A percentile compares a stretch with the other conserved stretches of the same genome.
These are phyloP conservation scores for Aethes cnicana DNA, from an alignment of 2,888 invertebrate species.

Conservation along the genomic window DNA sequence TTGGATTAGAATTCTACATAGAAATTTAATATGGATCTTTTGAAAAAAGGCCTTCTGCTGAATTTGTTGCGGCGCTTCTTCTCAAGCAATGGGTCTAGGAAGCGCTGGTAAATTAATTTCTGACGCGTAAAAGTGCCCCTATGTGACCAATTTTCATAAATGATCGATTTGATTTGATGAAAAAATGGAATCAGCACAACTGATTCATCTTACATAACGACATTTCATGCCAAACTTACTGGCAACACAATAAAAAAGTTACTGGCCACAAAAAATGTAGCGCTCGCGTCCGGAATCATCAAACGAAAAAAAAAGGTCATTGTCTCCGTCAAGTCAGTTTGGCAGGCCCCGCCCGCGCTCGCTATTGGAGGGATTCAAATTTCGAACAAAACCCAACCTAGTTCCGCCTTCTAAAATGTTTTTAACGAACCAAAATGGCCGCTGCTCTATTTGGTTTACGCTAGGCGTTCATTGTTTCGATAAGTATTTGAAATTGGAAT, in stretches of 20 bases:
- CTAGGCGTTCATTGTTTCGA: conserved; percentile 52
- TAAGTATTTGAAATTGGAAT: conserved; percentile 43
- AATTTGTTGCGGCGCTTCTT: too few species aligned
- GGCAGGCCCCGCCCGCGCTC: conserved; percentile 78
- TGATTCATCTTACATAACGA: too few species aligned
- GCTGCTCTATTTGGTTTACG: conserved; percentile 72
- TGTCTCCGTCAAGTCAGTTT: conserved; percentile 76
- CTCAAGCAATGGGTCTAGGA: too few species aligned
- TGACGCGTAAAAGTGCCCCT: too few species aligned
- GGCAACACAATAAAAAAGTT: conserved; percentile 7
- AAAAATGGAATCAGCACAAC: too few species aligned
- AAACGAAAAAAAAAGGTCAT: conserved; percentile 67
- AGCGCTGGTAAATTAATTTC: too few species aligned
- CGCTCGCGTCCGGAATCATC: conserved; percentile 47
- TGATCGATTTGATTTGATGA: too few species aligned
- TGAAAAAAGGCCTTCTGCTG: too few species aligned
- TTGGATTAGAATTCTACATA: too few species aligned
- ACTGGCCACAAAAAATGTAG: conserved; percentile 34
- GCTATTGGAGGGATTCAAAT: conserved; percentile 78
- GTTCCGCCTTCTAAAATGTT: conserved; percentile 82
- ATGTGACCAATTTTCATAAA: too few species aligned
- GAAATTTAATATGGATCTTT: too few species aligned
- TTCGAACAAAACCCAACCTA: conserved; percentile 79
- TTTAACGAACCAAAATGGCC: conserved; percentile 77
- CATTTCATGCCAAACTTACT: background rate